Evolutionary conservation across 2,888 invertebrate genomes (phyloP).

Genomic region (Tetrapedia diversipes): DNA sequence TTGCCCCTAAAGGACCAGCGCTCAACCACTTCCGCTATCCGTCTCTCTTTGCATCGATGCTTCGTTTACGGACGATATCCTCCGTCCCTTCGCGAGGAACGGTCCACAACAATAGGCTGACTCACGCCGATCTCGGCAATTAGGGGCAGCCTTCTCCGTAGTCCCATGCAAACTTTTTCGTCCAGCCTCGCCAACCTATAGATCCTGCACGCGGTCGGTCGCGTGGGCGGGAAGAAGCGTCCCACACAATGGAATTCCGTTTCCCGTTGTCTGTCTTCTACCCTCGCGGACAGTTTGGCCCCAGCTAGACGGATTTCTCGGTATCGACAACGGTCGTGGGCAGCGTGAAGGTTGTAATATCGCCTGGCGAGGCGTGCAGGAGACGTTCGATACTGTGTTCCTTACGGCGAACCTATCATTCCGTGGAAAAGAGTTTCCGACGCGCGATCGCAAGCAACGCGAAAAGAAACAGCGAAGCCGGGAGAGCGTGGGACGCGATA

Average conservation of each 20-base stretch:
- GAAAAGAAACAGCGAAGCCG: slow-evolving; percentile 4
- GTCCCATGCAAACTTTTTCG: slow-evolving; percentile 26
- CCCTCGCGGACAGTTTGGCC: too few relatives aligned
- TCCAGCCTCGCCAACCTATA: slow-evolving; percentile 10
- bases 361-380: not conserved
- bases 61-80: not conserved
- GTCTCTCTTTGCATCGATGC: slow-evolving; percentile 5
- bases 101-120: slow-evolving; percentile 58
- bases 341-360: not conserved
- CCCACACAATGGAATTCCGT: slow-evolving; percentile 19
- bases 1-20: too few relatives aligned
- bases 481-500: slow-evolving; percentile 55
- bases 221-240: slow-evolving; percentile 22
- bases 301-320: not conserved
- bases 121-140: slow-evolving; percentile 61
- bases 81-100: slow-evolving; percentile 1
- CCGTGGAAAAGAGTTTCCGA: too few relatives aligned
- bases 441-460: not conserved
- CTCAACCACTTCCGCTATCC: slow-evolving; percentile 30
- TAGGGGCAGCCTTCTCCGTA: slow-evolving; percentile 51
- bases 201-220: slow-evolving; percentile 1
- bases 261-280: not conserved
- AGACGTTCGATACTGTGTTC: too few relatives aligned
- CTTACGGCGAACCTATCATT: not conserved
- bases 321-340: not conserved